A percentile compares a stretch with the other conserved stretches of the same genome.
Conservation (phyloP, 64 coral and sea anemone genomes). For the Montipora capricornis region DNA sequence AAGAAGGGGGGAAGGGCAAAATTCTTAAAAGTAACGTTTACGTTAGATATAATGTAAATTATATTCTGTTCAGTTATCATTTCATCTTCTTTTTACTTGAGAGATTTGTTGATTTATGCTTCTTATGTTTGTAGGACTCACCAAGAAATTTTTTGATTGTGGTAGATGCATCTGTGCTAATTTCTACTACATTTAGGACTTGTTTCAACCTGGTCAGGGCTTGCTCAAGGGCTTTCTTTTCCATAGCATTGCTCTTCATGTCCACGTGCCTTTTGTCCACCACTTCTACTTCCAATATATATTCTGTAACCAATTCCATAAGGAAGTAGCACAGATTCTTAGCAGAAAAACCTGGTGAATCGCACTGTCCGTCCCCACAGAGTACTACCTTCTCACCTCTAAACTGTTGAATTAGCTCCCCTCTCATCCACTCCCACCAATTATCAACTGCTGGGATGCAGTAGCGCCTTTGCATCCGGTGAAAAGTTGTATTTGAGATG, state of each 20-base stretch:
- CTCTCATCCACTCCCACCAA: conserved; percentile 25
- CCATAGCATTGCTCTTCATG: not conserved
- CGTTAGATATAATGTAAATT: not conserved
- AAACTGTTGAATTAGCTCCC: not conserved
- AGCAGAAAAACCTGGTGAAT: not conserved
- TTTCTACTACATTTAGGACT: not conserved
- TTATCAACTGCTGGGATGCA: not conserved
- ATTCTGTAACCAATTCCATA: not conserved
- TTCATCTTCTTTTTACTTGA: not conserved
- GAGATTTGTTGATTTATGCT: not conserved
- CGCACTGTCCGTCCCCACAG: conserved; percentile 41
- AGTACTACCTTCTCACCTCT: not conserved
- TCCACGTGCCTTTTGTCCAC: not conserved
- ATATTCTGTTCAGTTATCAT: not conserved
- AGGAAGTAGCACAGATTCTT: too few relatives aligned
- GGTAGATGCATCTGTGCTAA: not conserved
- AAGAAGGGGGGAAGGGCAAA: not conserved
- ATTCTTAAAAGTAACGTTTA: not conserved
- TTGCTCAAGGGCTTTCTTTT: not conserved
- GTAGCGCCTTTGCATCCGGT: not conserved
- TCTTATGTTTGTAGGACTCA: not conserved
- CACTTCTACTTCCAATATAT: not conserved
- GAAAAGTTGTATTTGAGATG: conserved; percentile 32
- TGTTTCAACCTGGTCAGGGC: not conserved
- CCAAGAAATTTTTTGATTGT: not conserved